phyloP scores from a whole-genome alignment of 2,113 vertebrate genomes.

The Lycocorax pyrrhopterus region DNA sequence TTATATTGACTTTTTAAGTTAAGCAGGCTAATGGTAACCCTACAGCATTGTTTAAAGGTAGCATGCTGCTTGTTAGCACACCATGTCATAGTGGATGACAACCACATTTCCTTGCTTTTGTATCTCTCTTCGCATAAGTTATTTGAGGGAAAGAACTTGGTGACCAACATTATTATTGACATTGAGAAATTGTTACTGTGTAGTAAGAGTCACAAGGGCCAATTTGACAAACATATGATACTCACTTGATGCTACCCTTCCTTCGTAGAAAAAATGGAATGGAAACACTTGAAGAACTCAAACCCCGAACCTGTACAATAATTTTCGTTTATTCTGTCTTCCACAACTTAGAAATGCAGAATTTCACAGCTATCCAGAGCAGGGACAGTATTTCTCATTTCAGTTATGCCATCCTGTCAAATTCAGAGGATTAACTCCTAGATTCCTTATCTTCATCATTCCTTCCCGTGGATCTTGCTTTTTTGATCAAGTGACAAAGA shows the following conservation, averaged over 20 bases:
- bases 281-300: background rate
- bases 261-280: background rate
- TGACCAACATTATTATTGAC: background rate
- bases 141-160: background rate
- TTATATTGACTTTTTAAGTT: background rate
- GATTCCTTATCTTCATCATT: background rate
- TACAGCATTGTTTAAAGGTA: background rate
- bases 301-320: background rate
- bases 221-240: background rate
- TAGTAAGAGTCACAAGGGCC: background rate
- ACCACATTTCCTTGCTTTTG: background rate
- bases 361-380: background rate
- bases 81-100: background rate
- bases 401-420: background rate
- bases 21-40: background rate
- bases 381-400: background rate
- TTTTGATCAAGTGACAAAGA: background rate
- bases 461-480: background rate
- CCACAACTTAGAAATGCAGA: background rate
- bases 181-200: background rate
- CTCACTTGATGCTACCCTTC: background rate
- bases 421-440: background rate
- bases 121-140: background rate
- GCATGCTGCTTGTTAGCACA: background rate
- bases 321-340: background rate